Evolutionary conservation across 2,888 invertebrate genomes (phyloP), one percentile per base, ranked within the genome.

Genomic region (Sarcophaga caerulescens): DNA sequence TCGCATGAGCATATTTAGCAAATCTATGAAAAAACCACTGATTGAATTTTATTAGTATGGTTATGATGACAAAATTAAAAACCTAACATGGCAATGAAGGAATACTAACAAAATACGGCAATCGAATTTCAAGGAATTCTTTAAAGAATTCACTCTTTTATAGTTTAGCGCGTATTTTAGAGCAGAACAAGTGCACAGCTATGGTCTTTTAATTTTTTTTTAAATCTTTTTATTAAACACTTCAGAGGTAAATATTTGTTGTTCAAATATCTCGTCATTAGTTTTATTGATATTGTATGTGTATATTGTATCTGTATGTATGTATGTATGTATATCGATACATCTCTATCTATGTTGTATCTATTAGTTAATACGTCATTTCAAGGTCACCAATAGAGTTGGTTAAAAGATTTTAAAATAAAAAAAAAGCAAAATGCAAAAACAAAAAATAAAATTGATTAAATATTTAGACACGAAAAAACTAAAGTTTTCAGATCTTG

Each of bases 361-460:
- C 44, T 81, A 52, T 81, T 70, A 57, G 71, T 47, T 63, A n/a
- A 75, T 62, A 85, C 35, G 84, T 78, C 63, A 74, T 62, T 73
- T 84, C 81, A 87, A 84, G 82, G 84, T 80, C 79, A 68, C 65
- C 71, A 60, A 47, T 71, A 65, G 47, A 45, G 59, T 59, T 71
- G 47, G 45, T 63, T 35, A 35, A 68, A 66, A 63, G 47, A 52
- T 47, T 47, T 47, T 45, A 69, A 75, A 75, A 78, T 4, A 62
- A 62, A 62, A n/a, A 47, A 73, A 85, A 73, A 78, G 69, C 44
- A 74, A 71, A 82, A 76, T 76, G 10, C 52, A 76, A 35, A 75
- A 35, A 74, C 17, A 71, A 78, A 85, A 81, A 74, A 57, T 17
- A 70, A 78, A 78, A 65, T 80, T 73, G 75, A 62, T 52, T 52